A percentile compares a stretch with the other conserved stretches of the same genome.
Evolutionary conservation across 2,797 vertebrate species (phyloP).

Genomic region (Lacerta viridis): DNA sequence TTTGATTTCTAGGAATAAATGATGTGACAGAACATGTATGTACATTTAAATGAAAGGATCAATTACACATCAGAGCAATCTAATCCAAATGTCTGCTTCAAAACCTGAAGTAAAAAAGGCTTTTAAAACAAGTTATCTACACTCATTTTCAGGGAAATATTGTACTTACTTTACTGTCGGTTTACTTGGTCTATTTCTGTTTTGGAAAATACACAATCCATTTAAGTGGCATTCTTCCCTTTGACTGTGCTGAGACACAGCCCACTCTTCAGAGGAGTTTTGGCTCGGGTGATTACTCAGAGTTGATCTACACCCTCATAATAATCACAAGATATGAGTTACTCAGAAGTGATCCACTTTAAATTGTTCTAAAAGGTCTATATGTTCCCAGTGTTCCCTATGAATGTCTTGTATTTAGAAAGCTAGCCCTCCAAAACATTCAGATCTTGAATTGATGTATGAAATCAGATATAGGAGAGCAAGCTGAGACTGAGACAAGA

Average conservation of each 20-base stretch:
- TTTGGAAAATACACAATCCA: neutral
- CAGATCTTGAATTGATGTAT: neutral
- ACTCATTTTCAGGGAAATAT: neutral
- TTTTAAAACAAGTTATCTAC: neutral
- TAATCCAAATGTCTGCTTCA: neutral
- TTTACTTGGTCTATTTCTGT: neutral
- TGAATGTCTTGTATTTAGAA: neutral
- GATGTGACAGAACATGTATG: neutral
- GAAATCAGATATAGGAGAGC: neutral
- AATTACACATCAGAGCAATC: neutral
- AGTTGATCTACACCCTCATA: neutral
- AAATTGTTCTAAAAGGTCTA: no score
- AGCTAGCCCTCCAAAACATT: neutral
- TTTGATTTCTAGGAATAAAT: slow-evolving; percentile 45
- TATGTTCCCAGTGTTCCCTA: neutral
- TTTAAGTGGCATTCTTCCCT: neutral
- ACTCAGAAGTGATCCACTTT: no score
- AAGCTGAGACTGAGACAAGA: neutral
- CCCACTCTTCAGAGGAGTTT: neutral
- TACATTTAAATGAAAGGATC: slow-evolving; percentile 10
- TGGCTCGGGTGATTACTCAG: neutral
- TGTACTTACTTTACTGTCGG: neutral
- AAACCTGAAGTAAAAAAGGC: neutral
- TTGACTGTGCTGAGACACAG: neutral
- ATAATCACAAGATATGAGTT: neutral